These are phyloP conservation scores for Eristalis arbustorum DNA, from an alignment of 2,888 invertebrate genomes.

Conservation along the genomic window DNA sequence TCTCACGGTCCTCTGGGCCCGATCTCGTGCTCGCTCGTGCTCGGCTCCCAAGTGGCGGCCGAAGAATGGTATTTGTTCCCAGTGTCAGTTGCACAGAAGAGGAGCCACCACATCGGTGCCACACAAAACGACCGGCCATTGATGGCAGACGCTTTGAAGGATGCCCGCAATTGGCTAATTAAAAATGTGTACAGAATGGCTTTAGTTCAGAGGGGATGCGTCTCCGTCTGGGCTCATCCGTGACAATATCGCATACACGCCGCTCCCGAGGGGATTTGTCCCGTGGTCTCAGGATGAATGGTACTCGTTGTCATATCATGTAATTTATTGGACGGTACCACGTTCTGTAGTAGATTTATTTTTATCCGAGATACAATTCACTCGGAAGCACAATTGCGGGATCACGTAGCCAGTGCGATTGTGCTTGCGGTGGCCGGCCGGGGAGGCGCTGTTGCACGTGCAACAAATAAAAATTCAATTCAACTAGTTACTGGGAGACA, in stretches of 20 bases:
- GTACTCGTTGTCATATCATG: background rate
- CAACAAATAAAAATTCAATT: constrained; percentile 25
- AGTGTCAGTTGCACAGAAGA: constrained; percentile 26
- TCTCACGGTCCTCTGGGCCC: background rate
- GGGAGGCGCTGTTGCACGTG: background rate
- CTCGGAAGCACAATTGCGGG: background rate
- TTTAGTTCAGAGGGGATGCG: background rate
- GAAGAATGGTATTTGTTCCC: constrained; percentile 47
- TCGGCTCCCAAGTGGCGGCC: background rate
- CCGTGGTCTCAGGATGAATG: background rate
- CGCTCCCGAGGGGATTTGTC: background rate
- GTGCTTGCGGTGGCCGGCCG: background rate
- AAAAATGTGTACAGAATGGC: background rate
- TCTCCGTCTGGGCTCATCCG: background rate
- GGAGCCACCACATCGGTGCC: background rate
- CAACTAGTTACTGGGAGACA: constrained; percentile 20
- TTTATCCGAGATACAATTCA: constrained; percentile 9
- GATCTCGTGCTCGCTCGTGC: background rate
- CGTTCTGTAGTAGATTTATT: background rate
- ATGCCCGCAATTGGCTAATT: constrained; percentile 26
- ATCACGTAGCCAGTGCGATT: constrained; percentile 1
- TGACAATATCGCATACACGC: background rate
- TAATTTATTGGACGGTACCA: constrained; percentile 1
- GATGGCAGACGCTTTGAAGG: background rate
- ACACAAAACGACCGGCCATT: too few species aligned